Evolutionary conservation across 1,140 invertebrate species (phyloP), one percentile per base, ranked within the genome.

Genomic region (Euschistus heros): DNA sequence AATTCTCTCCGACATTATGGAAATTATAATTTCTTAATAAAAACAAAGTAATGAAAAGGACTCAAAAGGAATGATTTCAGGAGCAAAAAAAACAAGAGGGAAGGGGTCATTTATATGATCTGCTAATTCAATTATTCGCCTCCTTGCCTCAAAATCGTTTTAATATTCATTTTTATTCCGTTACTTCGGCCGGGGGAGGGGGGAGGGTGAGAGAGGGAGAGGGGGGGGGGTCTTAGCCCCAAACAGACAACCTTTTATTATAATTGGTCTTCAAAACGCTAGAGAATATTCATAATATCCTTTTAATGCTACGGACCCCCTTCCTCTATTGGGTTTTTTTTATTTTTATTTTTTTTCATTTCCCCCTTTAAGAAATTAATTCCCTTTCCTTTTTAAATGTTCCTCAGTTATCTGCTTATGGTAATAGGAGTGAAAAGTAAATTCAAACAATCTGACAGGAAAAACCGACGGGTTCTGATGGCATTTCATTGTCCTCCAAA

Each of bases 91-190:
- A 22, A 57, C 14, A 26, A 26, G 24, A 57, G 54, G 15, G 10
- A 52, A 18, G 10, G 4, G 54, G 24, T 57, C 54, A 57, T 57
- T 57, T 57, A 57, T 57, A 57, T 57, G 10, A 57, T 57, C 54
- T 57, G 4, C 54, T 57, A 57, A 57, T 57, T 57, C 54, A 57
- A 57, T 57, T 57, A 57, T 57, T 57, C 54, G 18, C 24, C 54
- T 26, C 24, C 54, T 26, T 24, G 18, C 22, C 24, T 24, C 20
- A 57, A 57, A 57, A 57, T 15, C 54, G 15, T 57, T 57, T 57
- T 57, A 57, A 57, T 57, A 57, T 57, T 57, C 20, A 57, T 57
- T 57, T 57, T 57, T 26, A 57, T 57, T 57, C 14, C 6, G 54
- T 57, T 57, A 24, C 24, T 57, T 57, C 26, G 14, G n/a, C 5